Base-by-base conservation (phyloP, 1,140 invertebrate species). In the Drosophila jambulina region DNA sequence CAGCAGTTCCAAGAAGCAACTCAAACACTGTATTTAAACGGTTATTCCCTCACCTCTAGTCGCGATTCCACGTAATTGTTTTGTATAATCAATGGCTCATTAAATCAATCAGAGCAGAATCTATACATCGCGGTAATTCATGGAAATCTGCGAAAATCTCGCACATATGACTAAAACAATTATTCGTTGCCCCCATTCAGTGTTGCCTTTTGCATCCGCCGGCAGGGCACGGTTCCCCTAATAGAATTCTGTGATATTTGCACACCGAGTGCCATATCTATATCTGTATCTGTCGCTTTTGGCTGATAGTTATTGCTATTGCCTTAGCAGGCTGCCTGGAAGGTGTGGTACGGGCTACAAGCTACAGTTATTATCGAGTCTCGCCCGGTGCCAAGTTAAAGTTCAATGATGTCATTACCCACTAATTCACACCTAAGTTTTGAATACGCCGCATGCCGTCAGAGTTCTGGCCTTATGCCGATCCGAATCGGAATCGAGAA, bases 381-480 rank as follows among this genome's bases (percentile, higher is more conserved):
- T 67, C 57, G 63, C 71, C 65, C 54, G 70, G 69, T 88, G 85
- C 68, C 84, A 77, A 88, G 85, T 90, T 88, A 88, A 88, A 88
- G 84, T 88, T 88, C 85, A 88, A 90, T 88, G 84, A 88, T 88
- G 84, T 88, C 84, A 88, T 88, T 88, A 88, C 84, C 84, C 69
- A 84, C 84, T 90, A 88, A 88, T 88, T 88, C 84, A 88, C 84
- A 88, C 84, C 84, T 88, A 90, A 90, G 85, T 88, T 83, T 83
- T 80, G 70, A 77, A 75, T 87, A 87, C 60, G 69, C 46, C 46
- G 51, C 56, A 67, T 60, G 58, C 53, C 65, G 49, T 48, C 72
- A 72, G 67, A 62, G 64, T 42, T 62, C 60, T 67, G 48, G 57
- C 42, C 65, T 68, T 64, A 81, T 45, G 49, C 71, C 67, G 68